Base-by-base conservation (phyloP, 2,888 invertebrate species). In the Diloba caeruleocephala region DNA sequence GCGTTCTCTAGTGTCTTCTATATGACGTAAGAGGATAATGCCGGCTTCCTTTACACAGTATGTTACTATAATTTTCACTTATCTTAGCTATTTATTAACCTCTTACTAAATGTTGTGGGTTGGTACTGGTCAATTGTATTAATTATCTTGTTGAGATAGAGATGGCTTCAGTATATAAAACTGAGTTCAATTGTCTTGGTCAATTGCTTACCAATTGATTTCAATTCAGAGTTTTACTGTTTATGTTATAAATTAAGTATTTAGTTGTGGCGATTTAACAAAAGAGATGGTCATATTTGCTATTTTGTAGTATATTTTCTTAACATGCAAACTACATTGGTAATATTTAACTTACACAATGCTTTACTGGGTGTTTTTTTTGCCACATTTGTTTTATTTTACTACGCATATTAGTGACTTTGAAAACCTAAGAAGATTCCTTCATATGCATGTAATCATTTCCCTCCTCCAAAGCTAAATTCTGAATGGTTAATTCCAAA, bases 11-110 rank as follows among this genome's bases (percentile, higher is more conserved):
- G 37, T 49, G 28, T 36, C 56, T 55, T 43, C 55, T 48, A 43
- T 37, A 6, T 55, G 43, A 48, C 51, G 48, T 44, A 48, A 49
- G 44, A 43, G 48, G 55, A 42, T 71, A 55, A 55, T 57, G 55
- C 43, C 57, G 46, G 52, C 71, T 50, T 50, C 39, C 42, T 56
- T 71, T 56, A 56, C 63, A 71, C 71, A 67, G 74, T 71, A 71
- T 61, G 74, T 71, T 57, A 72, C 32, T 8, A n/a, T 55, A 19
- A 13, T 44, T 29, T 44, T 54, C 29, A 34, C 33, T 42, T 26
- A 17, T 52, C 3, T 2, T 36, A 19, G 31, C 26, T 28, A 26
- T 14, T 31, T 4, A 36, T 19, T 39, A 52, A 39, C 19, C 29
- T 23, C 3, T 13, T 39, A 26, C 45, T 34, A 33, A 59, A 7